phyloP scores from a whole-genome alignment of 2,888 invertebrate genomes.

The Dicranocentrus wangi region DNA sequence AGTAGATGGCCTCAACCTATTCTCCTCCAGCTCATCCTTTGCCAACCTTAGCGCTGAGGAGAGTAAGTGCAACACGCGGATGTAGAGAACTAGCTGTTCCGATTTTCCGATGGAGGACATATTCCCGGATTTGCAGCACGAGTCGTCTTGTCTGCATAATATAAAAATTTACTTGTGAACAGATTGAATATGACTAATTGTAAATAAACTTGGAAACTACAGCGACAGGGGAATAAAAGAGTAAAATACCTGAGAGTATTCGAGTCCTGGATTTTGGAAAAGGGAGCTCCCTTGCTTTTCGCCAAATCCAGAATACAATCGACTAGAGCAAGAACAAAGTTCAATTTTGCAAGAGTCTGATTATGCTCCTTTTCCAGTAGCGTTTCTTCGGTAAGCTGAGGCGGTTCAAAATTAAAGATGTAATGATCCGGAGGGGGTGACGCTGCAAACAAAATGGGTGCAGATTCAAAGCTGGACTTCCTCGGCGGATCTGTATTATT shows the following conservation, averaged over 20 bases:
- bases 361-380: constrained; percentile 89
- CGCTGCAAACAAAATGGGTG: constrained; percentile 70
- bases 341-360: constrained; percentile 95
- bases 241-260: constrained; percentile 54
- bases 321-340: constrained; percentile 95
- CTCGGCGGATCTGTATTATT: constrained; percentile 67
- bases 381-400: constrained; percentile 73
- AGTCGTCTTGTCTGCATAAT: constrained; percentile 65
- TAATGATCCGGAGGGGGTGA: constrained; percentile 72
- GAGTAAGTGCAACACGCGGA: constrained; percentile 93
- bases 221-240: not conserved
- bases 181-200: too few relatives aligned
- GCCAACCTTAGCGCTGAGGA: constrained; percentile 95
- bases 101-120: constrained; percentile 75
- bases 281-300: constrained; percentile 85
- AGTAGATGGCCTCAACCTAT: constrained; percentile 90
- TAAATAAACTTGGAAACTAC: too few relatives aligned
- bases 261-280: constrained; percentile 74
- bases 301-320: constrained; percentile 95
- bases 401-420: constrained; percentile 73
- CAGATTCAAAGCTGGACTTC: constrained; percentile 69
- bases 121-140: constrained; percentile 66
- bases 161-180: not conserved
- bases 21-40: constrained; percentile 87
- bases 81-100: constrained; percentile 89